phyloP scores from a whole-genome alignment of 2,888 invertebrate species.

The Eupithecia subumbrata region DNA sequence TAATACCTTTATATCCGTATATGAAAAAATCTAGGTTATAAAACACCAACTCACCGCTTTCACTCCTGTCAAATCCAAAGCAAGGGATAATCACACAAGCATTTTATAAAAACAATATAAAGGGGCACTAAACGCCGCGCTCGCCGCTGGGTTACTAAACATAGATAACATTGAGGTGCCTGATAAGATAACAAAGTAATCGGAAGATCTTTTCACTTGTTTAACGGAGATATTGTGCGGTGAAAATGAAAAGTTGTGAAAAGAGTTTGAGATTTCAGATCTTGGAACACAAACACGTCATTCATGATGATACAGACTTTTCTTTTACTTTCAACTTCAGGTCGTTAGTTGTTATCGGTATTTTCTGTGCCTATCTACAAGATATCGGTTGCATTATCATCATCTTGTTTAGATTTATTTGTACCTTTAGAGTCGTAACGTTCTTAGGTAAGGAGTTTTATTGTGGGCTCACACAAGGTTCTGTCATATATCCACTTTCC shows the following conservation, averaged over 20 bases:
- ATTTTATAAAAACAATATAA: constrained; percentile 37
- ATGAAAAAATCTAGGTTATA: neutral
- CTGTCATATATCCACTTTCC: neutral
- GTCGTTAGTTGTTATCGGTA: neutral
- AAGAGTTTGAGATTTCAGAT: constrained; percentile 20
- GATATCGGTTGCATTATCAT: neutral
- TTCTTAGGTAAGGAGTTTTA: neutral
- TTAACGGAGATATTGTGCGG: constrained; percentile 47
- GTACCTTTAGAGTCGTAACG: neutral
- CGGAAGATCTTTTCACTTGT: constrained; percentile 65
- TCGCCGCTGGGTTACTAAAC: constrained; percentile 42
- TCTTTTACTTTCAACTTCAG: neutral
- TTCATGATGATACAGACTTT: neutral
- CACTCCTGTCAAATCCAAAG: constrained; percentile 25
- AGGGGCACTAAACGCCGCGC: constrained; percentile 31
- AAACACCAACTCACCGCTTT: constrained; percentile 25
- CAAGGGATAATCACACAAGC: constrained; percentile 36
- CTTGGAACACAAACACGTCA: neutral
- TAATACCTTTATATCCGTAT: neutral
- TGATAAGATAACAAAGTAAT: constrained; percentile 72
- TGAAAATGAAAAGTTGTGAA: constrained; percentile 23
- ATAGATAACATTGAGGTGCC: constrained; percentile 43
- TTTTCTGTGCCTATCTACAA: neutral
- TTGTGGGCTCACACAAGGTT: neutral
- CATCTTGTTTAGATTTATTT: neutral